Percentiles rank a stretch among this genome's conserved stretches.
phyloP scores from a whole-genome alignment of 2,888 invertebrate species.

The Carpatolechia fugitivella region DNA sequence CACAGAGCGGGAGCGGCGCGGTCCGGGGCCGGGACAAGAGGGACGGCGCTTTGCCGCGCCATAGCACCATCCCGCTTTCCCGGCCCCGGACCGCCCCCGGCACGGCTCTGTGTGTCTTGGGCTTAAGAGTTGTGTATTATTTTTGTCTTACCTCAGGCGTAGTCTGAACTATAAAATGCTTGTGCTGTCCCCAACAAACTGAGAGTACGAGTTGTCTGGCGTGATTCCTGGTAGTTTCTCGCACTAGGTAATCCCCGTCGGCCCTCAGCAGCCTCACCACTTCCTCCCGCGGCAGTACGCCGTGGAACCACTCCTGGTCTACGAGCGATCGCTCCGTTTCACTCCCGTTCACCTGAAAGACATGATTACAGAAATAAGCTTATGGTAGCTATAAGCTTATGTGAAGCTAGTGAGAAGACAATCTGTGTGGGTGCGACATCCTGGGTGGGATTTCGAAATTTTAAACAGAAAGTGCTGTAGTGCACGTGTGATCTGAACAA shows the following conservation, averaged over 20 bases:
- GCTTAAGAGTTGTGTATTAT: too few relatives aligned
- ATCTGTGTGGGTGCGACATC: slow-evolving; percentile 5
- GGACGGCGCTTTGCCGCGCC: too few relatives aligned
- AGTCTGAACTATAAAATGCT: slow-evolving; percentile 98
- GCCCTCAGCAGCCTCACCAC: slow-evolving; percentile 93
- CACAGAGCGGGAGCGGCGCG: too few relatives aligned
- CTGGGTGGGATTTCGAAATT: slow-evolving; percentile 19
- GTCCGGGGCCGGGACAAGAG: too few relatives aligned
- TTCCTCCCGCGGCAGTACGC: slow-evolving; percentile 96
- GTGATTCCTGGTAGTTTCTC: slow-evolving; percentile 95
- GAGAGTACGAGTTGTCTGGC: slow-evolving; percentile 96
- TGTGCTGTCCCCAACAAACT: slow-evolving; percentile 97
- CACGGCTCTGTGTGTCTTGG: too few relatives aligned
- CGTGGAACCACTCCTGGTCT: slow-evolving; percentile 98
- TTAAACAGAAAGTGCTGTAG: background rate
- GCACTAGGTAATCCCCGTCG: slow-evolving; percentile 96
- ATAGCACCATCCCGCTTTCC: too few relatives aligned
- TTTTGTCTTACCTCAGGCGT: slow-evolving; percentile 89
- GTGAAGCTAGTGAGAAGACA: background rate
- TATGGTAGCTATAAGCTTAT: background rate
- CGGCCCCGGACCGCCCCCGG: too few relatives aligned
- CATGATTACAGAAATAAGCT: background rate
- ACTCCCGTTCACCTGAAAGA: slow-evolving; percentile 59
- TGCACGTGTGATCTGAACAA: background rate
- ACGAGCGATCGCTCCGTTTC: slow-evolving; percentile 84